Base-by-base conservation (phyloP, 2,113 vertebrate genomes). In the Megaleporinus macrocephalus region DNA sequence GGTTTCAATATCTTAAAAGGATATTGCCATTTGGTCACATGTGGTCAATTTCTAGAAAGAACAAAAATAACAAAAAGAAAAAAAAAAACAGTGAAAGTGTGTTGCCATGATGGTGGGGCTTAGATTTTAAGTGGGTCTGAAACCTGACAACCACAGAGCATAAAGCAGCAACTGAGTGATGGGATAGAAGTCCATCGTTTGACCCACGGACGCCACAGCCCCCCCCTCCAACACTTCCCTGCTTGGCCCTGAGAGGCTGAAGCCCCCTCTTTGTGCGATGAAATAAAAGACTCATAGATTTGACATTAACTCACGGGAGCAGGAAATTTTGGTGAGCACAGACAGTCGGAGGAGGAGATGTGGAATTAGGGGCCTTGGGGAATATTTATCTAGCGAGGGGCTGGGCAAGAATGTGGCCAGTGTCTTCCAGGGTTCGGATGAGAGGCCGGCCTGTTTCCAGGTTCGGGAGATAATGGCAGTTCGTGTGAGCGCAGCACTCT, bases 321-420 rank as follows among this genome's bases (percentile, higher is more conserved):
- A 92, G 91, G 92, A 93, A 91, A 94, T 93, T 91, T 93, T 29
- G 44, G 74, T 81, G 62, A 66, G 82, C 72, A 80, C 81, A 73
- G 70, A 85, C 59, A 86, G 85, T 87, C 81, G 81, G 90, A 80
- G 80, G 82, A 88, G 79, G 73, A 86, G 80, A 88, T 85, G 92
- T 88, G 75, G 92, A 92, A 93, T 93, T 93, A 91, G 88, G 92
- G 90, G 73, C 68, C 91, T 93, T 93, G 88, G 88, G 93, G 93
- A 91, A 93, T 92, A 94, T 95, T 94, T 44, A 70, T 91, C 89
- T 87, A 88, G 86, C 85, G 88, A 90, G 89, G 90, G n/a, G 85
- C 88, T 88, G 85, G 86, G 63, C 63, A 88, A 95, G 91, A 95
- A 94, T 91, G 90, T 87, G 87, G 86, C 87, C 92, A 91, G 88